phyloP scores from a whole-genome alignment of 2,797 vertebrate species.

The Alca torda region DNA sequence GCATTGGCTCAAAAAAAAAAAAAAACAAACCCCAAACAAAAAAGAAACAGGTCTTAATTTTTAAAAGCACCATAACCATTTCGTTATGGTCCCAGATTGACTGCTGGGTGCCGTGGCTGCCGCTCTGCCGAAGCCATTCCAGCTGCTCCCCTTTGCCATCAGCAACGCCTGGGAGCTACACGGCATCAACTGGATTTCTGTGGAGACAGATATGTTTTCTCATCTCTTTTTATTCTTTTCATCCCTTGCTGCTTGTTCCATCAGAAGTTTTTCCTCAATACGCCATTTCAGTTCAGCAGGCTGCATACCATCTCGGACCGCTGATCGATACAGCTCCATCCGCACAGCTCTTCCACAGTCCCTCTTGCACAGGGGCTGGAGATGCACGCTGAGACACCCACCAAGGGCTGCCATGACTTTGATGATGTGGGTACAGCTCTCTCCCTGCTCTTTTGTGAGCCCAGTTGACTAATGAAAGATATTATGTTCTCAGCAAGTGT shows the following conservation, averaged over 20 bases:
- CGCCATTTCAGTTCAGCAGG: neutral
- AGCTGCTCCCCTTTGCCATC: neutral
- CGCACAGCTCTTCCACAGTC: neutral
- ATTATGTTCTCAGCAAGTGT: conserved; percentile 2
- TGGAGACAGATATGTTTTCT: neutral
- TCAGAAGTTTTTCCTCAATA: neutral
- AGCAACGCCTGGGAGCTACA: neutral
- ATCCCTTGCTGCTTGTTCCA: neutral
- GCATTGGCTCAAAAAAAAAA: neutral
- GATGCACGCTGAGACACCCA: neutral
- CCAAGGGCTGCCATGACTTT: neutral
- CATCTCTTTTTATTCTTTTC: neutral
- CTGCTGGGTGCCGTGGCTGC: neutral
- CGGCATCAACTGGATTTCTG: neutral
- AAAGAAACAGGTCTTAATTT: neutral
- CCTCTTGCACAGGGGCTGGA: neutral
- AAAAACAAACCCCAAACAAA: neutral
- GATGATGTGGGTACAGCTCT: neutral
- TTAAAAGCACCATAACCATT: neutral
- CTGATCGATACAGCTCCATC: neutral
- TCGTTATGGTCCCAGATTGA: neutral
- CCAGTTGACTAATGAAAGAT: neutral
- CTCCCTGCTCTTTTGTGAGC: neutral
- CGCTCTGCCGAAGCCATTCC: neutral
- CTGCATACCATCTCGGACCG: neutral